Evolutionary conservation across 2,113 vertebrate genomes (phyloP).

Genomic region (Pithys albifrons): DNA sequence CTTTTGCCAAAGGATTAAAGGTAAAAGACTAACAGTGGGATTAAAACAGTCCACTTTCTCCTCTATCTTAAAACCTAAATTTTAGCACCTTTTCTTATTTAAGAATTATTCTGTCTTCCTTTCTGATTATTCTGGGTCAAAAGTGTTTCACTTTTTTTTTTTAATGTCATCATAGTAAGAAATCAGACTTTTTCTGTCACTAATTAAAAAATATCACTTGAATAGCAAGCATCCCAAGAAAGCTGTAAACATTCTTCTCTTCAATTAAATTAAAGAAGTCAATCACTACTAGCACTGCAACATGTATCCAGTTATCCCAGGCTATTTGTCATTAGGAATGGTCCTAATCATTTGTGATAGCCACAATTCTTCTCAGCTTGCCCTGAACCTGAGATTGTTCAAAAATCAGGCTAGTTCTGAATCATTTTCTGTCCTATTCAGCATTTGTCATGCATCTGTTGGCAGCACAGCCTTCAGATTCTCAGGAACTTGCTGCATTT

Average conservation of each 20-base stretch:
- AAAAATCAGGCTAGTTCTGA: background rate
- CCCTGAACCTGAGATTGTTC: background rate
- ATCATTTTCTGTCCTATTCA: background rate
- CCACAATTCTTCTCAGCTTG: background rate
- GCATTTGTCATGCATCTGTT: background rate
- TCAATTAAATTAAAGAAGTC: constrained; percentile 1
- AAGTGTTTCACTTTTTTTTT: background rate
- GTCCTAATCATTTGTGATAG: background rate
- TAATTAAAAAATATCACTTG: constrained; percentile 5
- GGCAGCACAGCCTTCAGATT: background rate
- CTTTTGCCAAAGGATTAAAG: background rate
- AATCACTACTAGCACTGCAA: background rate
- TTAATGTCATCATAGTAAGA: background rate
- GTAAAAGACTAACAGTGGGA: background rate
- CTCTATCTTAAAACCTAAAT: background rate
- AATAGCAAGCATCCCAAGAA: background rate
- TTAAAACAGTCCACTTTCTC: background rate
- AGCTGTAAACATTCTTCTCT: background rate
- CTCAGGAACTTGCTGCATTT: background rate
- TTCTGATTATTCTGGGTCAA: background rate
- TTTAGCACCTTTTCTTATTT: background rate
- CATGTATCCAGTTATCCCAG: background rate
- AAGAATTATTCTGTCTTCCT: background rate
- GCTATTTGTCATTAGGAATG: background rate
- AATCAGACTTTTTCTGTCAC: background rate